phyloP scores from a whole-genome alignment of 2,113 vertebrate species.

The Neotragus pygmaeus region DNA sequence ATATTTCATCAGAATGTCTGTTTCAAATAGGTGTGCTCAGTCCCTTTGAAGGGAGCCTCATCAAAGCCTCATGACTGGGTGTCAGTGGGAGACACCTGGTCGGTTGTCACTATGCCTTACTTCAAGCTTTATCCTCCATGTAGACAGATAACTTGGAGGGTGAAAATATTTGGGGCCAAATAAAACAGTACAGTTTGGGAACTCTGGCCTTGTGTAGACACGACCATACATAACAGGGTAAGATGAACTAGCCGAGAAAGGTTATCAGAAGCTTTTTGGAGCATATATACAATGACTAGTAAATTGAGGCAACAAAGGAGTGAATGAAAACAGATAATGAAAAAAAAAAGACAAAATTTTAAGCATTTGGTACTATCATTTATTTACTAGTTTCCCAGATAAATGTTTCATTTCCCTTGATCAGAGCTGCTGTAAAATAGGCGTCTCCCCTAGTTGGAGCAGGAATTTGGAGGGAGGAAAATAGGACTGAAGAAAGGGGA shows the following conservation, averaged over 20 bases:
- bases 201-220: constrained; percentile 63
- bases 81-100: constrained; percentile 50
- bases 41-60: constrained; percentile 39
- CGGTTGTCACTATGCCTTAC: constrained; percentile 38
- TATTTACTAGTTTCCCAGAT: not conserved
- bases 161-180: constrained; percentile 46
- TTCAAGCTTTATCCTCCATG: constrained; percentile 40
- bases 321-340: not conserved
- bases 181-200: constrained; percentile 56
- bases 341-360: not conserved
- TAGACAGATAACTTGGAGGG: constrained; percentile 60
- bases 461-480: not conserved
- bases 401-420: not conserved
- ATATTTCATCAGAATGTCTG: constrained; percentile 63
- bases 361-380: not conserved
- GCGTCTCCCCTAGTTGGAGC: not conserved
- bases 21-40: constrained; percentile 53
- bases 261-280: constrained; percentile 17
- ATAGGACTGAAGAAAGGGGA: not conserved
- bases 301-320: not conserved
- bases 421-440: not conserved
- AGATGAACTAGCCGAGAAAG: constrained; percentile 57
- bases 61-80: constrained; percentile 53
- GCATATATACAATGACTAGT: not conserved
- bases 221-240: constrained; percentile 41